Evolutionary conservation across 2,888 invertebrate genomes (phyloP).

Genomic region (Biston betularia): DNA sequence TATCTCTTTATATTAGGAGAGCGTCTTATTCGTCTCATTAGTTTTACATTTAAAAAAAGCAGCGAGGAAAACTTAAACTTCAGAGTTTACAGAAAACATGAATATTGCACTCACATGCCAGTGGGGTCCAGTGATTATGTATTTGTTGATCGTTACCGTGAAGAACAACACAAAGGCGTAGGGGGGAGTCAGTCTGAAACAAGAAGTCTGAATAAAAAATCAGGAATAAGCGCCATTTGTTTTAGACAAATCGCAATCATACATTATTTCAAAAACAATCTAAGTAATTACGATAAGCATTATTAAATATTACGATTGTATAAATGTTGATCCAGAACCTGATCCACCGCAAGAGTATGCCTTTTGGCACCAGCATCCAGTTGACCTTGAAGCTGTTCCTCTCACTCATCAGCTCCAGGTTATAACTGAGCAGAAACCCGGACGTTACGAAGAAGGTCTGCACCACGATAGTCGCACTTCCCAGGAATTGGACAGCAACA

Average conservation of each 20-base stretch:
- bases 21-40: too few relatives aligned
- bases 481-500: slow-evolving; percentile 14
- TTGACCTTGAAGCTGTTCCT: slow-evolving; percentile 26
- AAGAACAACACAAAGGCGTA: slow-evolving; percentile 53
- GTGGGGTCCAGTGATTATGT: slow-evolving; percentile 66
- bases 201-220: not conserved
- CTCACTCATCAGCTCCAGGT: slow-evolving; percentile 46
- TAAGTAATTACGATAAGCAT: too few relatives aligned
- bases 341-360: slow-evolving; percentile 52
- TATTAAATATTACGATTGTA: not conserved
- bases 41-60: too few relatives aligned
- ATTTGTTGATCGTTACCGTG: slow-evolving; percentile 59
- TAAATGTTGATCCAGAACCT: slow-evolving; percentile 39
- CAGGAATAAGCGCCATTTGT: not conserved
- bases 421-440: slow-evolving; percentile 54
- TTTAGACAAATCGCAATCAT: not conserved
- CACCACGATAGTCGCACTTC: slow-evolving; percentile 50
- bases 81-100: not conserved
- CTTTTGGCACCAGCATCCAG: slow-evolving; percentile 48
- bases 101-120: slow-evolving; percentile 56
- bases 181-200: slow-evolving; percentile 53
- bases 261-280: too few relatives aligned
- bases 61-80: not conserved
- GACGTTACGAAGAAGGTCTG: slow-evolving; percentile 57
- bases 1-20: too few relatives aligned